Base-by-base conservation (phyloP, 2,113 vertebrate species). In the Anas platyrhynchos region DNA sequence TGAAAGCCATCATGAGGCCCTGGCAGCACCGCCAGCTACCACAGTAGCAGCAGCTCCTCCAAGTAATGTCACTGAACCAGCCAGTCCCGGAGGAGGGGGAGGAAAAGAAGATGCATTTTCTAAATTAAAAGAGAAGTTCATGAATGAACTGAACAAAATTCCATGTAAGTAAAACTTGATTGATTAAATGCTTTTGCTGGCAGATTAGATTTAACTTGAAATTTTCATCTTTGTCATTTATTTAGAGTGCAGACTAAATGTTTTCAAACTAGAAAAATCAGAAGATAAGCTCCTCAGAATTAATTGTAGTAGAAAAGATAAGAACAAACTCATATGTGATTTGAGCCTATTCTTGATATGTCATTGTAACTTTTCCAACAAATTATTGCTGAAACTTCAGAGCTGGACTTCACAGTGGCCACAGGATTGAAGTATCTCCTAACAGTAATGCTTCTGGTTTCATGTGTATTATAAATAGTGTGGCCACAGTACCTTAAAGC, bases 111-210 rank as follows among this genome's bases (percentile, higher is more conserved):
- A 99, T 96, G 98, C 97, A 67, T 99, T 99, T 96, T 99, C 99
- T 52, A 99, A 99, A 93, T 96, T 99, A 94, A 99, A 99, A 98
- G 97, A 99, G 97, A 99, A 99, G 97, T 99, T 99, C 98, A 99
- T 99, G 99, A 99, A 99, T 52, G 99, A 99, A 95, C 98, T 99
- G 88, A 99, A 99, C 97, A 99, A 99, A 98, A 99, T 99, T 97
- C 99, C 99, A 97, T 4, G 99, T 99, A 95, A 99, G 99, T 99
- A 96, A 86, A 81, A 68, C 23, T 52, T 68, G 29, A 41, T 32
- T 86, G 68, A 52, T 80, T 63, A 58, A 58, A 92, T 48, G 4
- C 46, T 79, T 74, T 36, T 75, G 3, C 73, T 55, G 12, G 9
- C 62, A 63, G 63, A 43, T 58, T 73, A 41, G 56, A 71, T 72